Conservation (phyloP, 2,797 vertebrate genomes). For the Gephyroberyx darwinii region DNA sequence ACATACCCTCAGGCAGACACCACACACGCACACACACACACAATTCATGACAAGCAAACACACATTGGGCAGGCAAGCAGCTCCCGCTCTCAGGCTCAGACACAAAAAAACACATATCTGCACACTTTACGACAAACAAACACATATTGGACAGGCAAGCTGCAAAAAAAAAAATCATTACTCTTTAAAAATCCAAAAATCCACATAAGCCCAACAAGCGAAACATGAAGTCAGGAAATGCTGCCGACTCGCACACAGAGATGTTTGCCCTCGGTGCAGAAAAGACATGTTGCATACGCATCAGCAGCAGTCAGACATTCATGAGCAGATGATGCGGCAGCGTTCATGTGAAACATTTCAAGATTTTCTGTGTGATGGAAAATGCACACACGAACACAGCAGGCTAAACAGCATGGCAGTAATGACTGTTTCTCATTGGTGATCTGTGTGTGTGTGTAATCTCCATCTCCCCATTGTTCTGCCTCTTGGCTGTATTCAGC, state of each 20-base stretch:
- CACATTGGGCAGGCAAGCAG: conserved; percentile 3
- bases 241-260: conserved; percentile 1
- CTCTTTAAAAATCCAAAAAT: conserved; percentile 35
- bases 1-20: conserved; percentile 62
- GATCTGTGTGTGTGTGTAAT: conserved; percentile 30
- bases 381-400: conserved; percentile 44
- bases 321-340: conserved; percentile 22
- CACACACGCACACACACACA: conserved; percentile 40
- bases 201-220: conserved; percentile 4
- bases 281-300: background rate
- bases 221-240: conserved; percentile 12
- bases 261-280: background rate
- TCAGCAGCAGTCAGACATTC: conserved; percentile 6
- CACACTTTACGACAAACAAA: conserved; percentile 47
- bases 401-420: conserved; percentile 47
- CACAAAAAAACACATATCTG: conserved; percentile 6
- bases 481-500: conserved; percentile 49
- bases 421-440: conserved; percentile 58
- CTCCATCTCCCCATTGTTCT: conserved; percentile 39
- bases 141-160: conserved; percentile 8
- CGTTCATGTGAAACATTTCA: conserved; percentile 25
- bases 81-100: conserved; percentile 9
- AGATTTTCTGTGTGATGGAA: conserved; percentile 39
- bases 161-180: conserved; percentile 29
- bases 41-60: conserved; percentile 47